phyloP scores from a whole-genome alignment of 2,113 vertebrate species.

The Motacilla alba region DNA sequence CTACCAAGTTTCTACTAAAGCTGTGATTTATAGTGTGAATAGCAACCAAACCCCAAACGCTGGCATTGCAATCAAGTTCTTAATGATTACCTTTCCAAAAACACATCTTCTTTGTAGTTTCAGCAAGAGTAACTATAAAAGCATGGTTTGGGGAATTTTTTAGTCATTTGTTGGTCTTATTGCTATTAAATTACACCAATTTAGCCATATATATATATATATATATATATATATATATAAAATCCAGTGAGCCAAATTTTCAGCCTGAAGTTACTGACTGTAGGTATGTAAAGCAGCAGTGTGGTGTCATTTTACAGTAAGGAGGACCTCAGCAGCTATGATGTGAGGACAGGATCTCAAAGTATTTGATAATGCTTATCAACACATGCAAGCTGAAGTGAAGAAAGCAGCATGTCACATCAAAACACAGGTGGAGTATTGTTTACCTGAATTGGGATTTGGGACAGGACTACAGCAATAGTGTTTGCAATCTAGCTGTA shows the following conservation, averaged over 20 bases:
- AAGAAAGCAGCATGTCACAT: not conserved
- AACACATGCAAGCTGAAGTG: not conserved
- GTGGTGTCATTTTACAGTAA: not conserved
- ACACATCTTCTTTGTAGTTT: not conserved
- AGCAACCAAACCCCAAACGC: not conserved
- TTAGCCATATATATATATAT: not conserved
- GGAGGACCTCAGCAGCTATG: not conserved
- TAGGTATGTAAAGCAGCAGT: not conserved
- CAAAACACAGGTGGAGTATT: not conserved
- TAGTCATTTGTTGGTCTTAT: not conserved
- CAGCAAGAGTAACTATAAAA: not conserved
- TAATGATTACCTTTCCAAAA: not conserved
- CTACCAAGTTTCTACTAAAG: not conserved
- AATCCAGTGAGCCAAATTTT: not conserved
- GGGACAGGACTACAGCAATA: not conserved
- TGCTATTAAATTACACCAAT: not conserved
- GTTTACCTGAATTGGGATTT: not conserved
- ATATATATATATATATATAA: not conserved
- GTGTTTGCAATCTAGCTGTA: not conserved
- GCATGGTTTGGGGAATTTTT: not conserved
- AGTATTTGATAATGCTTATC: not conserved
- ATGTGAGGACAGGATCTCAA: not conserved
- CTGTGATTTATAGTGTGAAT: not conserved
- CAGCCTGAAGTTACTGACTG: not conserved
- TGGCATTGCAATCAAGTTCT: not conserved